These are phyloP conservation scores for Rhynchotus rufescens DNA, from an alignment of 2,797 vertebrate species.

Conservation along the genomic window DNA sequence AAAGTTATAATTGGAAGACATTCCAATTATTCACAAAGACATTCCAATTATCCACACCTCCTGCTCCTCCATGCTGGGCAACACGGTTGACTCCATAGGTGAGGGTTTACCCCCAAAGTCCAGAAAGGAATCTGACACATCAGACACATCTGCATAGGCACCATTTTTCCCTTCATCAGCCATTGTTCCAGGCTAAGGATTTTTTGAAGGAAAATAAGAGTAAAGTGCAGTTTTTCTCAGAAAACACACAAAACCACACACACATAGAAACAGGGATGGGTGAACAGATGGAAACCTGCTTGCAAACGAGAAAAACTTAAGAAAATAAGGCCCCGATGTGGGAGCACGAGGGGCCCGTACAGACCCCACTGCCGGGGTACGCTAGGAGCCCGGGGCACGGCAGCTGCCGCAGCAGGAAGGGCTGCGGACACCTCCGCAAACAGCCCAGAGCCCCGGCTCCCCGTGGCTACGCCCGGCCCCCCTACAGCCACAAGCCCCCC, in stretches of 20 bases:
- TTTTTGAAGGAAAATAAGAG: neutral
- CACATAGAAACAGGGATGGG: rapidly evolving
- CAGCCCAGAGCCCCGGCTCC: rapidly evolving
- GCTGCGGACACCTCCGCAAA: rapidly evolving
- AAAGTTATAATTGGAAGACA: neutral
- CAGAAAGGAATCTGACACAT: neutral
- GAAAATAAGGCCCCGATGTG: rapidly evolving
- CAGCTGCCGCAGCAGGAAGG: rapidly evolving
- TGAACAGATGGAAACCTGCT: rapidly evolving
- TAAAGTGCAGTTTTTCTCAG: neutral
- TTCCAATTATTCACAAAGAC: too few species aligned
- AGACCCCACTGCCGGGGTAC: rapidly evolving
- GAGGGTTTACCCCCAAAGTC: neutral
- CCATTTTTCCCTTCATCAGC: neutral
- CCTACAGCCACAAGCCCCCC: too few species aligned
- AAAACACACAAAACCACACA: neutral
- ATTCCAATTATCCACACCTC: slow-evolving; percentile 18
- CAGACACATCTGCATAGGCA: neutral
- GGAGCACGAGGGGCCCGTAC: rapidly evolving
- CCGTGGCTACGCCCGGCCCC: too few species aligned
- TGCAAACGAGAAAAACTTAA: rapidly evolving
- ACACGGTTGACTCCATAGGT: slow-evolving; percentile 2
- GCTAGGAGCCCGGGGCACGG: rapidly evolving
- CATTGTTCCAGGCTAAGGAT: neutral
- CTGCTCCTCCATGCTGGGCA: neutral